These are phyloP conservation scores for Falco peregrinus DNA, from an alignment of 2,797 vertebrate genomes.

Conservation along the genomic window DNA sequence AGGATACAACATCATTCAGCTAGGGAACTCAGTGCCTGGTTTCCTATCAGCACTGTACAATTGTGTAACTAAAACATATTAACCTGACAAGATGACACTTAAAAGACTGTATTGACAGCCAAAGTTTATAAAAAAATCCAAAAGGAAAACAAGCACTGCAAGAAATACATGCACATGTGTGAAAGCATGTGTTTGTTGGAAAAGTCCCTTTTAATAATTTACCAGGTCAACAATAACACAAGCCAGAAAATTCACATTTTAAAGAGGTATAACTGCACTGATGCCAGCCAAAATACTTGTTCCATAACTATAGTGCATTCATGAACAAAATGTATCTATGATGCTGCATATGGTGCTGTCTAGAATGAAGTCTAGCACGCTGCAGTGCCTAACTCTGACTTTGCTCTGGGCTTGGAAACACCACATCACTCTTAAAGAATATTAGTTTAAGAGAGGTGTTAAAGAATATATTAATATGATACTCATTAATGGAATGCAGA, in stretches of 20 bases:
- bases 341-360: not conserved
- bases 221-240: not conserved
- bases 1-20: not conserved
- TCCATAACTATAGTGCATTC: not conserved
- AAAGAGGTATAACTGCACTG: not conserved
- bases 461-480: not conserved
- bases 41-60: not conserved
- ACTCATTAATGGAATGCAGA: not conserved
- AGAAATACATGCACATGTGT: not conserved
- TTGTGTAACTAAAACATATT: not conserved
- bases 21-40: not conserved
- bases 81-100: not conserved
- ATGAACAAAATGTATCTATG: not conserved
- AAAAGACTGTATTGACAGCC: not conserved
- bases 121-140: not conserved
- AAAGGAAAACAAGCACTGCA: constrained; percentile 5
- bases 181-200: not conserved
- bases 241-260: not conserved
- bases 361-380: not conserved
- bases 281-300: not conserved
- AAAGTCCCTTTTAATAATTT: not conserved
- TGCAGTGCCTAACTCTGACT: not conserved
- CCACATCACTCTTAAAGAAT: not conserved
- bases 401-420: not conserved
- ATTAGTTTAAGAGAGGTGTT: not conserved